phyloP scores from a whole-genome alignment of 2,797 vertebrate species.

The Buphagus erythrorhynchus region DNA sequence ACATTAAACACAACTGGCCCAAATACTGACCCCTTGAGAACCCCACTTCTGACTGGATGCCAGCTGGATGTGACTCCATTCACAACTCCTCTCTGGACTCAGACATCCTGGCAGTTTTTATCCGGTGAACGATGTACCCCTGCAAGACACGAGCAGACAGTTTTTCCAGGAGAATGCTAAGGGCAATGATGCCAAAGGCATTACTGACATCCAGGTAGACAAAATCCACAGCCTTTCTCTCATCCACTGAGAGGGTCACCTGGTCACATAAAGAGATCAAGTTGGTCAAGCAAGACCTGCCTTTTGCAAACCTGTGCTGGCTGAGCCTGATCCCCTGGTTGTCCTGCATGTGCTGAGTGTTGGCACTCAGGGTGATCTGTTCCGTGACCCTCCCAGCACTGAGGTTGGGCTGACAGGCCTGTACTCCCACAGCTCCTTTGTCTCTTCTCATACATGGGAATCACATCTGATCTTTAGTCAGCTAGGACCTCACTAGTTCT shows the following conservation, averaged over 20 bases:
- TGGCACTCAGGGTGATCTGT: background rate
- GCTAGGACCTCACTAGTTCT: background rate
- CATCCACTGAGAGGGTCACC: background rate
- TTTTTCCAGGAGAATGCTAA: background rate
- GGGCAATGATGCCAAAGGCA: background rate
- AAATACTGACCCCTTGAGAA: background rate
- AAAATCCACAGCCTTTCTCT: background rate
- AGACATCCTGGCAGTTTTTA: background rate
- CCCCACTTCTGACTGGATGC: background rate
- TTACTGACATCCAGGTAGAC: background rate
- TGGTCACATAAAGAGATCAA: background rate
- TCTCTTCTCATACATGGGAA: background rate
- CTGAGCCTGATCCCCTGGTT: background rate
- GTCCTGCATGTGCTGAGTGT: background rate
- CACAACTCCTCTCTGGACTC: background rate
- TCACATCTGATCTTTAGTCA: background rate
- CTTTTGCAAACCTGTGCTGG: background rate
- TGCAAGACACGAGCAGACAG: background rate
- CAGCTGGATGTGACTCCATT: background rate
- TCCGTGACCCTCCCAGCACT: background rate
- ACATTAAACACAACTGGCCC: background rate
- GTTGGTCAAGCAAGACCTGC: background rate
- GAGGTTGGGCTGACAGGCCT: background rate
- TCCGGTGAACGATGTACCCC: fast-evolving
- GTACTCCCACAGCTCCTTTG: background rate